Evolutionary conservation across 92 coral and sea anemone genomes (phyloP).

Genomic region (Heteractis magnifica): DNA sequence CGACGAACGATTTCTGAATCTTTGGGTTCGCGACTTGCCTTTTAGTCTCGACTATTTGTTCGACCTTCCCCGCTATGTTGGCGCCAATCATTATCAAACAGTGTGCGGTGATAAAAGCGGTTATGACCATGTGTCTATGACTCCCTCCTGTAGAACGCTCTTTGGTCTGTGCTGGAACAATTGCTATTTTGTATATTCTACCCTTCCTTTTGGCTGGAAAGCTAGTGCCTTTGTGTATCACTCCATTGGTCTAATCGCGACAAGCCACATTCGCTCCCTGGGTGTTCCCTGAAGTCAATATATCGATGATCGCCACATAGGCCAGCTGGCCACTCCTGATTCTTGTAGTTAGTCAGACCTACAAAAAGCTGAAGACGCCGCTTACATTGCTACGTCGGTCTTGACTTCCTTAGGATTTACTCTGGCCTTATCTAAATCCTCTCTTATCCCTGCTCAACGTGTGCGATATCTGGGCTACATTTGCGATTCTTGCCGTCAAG

Average conservation of each 20-base stretch:
- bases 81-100: constrained; percentile 23
- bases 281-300: too few relatives aligned
- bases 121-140: constrained; percentile 29
- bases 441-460: constrained; percentile 31
- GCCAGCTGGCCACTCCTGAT: neutral
- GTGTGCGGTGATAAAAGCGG: constrained; percentile 49
- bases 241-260: too few relatives aligned
- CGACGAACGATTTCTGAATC: constrained; percentile 31
- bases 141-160: neutral
- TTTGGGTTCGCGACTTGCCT: constrained; percentile 34
- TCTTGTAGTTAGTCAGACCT: neutral
- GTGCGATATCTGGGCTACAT: constrained; percentile 48
- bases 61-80: constrained; percentile 39
- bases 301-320: neutral
- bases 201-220: neutral
- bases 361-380: constrained; percentile 36
- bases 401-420: constrained; percentile 47
- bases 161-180: neutral
- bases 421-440: constrained; percentile 36
- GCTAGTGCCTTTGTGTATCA: neutral
- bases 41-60: constrained; percentile 27
- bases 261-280: constrained; percentile 4
- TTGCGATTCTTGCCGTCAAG: constrained; percentile 33
- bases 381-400: constrained; percentile 31
- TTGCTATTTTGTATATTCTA: neutral